Evolutionary conservation across 2,113 vertebrate genomes (phyloP).

Genomic region (Nematolebias whitei): DNA sequence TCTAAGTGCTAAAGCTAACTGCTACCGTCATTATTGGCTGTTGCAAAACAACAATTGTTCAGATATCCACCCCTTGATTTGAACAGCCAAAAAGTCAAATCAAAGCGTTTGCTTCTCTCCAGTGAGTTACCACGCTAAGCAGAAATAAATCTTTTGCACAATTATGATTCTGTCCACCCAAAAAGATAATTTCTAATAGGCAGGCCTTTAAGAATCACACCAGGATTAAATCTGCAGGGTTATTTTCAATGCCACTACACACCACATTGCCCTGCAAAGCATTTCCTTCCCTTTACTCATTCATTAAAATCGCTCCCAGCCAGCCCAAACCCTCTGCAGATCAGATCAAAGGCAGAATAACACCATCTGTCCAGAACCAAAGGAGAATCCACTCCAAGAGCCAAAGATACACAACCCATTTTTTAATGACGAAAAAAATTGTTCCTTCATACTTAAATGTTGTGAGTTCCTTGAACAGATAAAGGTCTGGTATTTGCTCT

Average conservation of each 20-base stretch:
- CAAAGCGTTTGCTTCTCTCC: too few species aligned
- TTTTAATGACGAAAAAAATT: not conserved
- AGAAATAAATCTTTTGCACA: conserved; percentile 9
- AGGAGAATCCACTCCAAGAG: conserved; percentile 58
- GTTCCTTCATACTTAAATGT: conserved; percentile 19
- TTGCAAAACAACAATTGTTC: too few species aligned
- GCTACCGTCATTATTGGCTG: too few species aligned
- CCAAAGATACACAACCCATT: conserved; percentile 37
- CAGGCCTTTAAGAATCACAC: conserved; percentile 13
- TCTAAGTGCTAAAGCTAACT: too few species aligned
- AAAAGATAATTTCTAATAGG: not conserved
- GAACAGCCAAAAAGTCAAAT: too few species aligned
- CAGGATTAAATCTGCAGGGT: conserved; percentile 23
- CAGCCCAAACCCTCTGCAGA: conserved; percentile 59
- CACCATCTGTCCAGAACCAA: conserved; percentile 73
- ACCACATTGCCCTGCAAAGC: conserved; percentile 68
- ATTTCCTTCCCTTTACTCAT: conserved; percentile 83
- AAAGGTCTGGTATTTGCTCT: conserved; percentile 22
- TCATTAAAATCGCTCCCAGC: conserved; percentile 77
- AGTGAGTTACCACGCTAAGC: too few species aligned
- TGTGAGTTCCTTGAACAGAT: conserved; percentile 22
- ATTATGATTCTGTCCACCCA: not conserved
- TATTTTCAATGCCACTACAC: conserved; percentile 41
- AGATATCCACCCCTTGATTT: too few species aligned
- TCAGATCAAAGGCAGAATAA: conserved; percentile 66